Evolutionary conservation across 2,113 vertebrate species (phyloP).

Genomic region (Prietella phreatophila): DNA sequence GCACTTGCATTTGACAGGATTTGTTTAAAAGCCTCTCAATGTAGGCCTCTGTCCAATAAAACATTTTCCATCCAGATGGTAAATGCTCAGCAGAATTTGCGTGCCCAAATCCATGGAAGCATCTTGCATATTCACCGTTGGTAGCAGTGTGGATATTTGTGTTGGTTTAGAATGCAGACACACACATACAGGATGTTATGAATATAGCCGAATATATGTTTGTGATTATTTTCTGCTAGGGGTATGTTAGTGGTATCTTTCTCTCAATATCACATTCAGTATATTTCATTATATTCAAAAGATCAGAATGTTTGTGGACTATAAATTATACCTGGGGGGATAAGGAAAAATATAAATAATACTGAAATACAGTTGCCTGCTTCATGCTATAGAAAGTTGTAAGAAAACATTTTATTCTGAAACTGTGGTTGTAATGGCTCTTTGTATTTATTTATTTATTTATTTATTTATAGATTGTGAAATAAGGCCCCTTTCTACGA

Average conservation of each 20-base stretch:
- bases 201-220: not conserved
- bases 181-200: not conserved
- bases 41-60: conserved; percentile 68
- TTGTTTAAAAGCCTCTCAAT: conserved; percentile 74
- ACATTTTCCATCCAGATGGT: conserved; percentile 57
- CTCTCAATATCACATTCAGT: not conserved
- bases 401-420: not conserved
- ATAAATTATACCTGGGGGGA: not conserved
- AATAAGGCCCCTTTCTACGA: conserved; percentile 44
- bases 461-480: conserved; percentile 8
- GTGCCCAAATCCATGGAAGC: conserved; percentile 32
- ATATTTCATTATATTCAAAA: not conserved
- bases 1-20: conserved; percentile 68
- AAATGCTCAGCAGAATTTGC: conserved; percentile 55
- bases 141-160: not conserved
- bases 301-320: not conserved
- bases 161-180: not conserved
- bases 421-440: not conserved
- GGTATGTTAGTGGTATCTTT: not conserved
- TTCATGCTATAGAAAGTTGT: not conserved
- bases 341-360: not conserved
- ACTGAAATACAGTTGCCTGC: not conserved
- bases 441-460: not conserved
- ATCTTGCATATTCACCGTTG: conserved; percentile 41
- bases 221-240: not conserved